Evolutionary conservation across 2,113 vertebrate genomes (phyloP).

Genomic region (Sclerurus mexicanus): DNA sequence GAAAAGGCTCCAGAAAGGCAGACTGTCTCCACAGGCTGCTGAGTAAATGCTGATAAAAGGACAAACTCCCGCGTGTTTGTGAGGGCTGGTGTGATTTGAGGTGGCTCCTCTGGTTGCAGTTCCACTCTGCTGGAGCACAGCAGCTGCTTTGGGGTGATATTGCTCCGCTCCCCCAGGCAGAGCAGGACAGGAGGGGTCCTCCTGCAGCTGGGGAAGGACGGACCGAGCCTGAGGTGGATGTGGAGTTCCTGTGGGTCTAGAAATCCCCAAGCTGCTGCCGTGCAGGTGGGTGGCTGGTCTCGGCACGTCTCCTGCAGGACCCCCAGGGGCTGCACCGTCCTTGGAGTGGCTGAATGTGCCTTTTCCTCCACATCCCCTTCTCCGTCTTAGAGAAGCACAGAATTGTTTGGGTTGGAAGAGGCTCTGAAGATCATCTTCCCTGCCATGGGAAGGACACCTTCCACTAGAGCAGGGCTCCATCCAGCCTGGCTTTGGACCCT

Average conservation of each 20-base stretch:
- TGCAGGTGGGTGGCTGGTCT: neutral
- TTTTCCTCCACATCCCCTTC: neutral
- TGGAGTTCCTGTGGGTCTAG: neutral
- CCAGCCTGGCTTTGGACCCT: neutral
- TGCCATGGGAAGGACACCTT: neutral
- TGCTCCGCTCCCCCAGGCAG: neutral
- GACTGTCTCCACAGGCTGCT: conserved; percentile 65
- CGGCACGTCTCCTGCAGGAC: neutral
- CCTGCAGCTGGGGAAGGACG: neutral
- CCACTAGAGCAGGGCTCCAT: rapidly evolving
- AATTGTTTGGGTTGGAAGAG: neutral
- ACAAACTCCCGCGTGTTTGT: conserved; percentile 49
- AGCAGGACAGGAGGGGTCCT: neutral
- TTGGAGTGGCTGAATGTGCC: neutral
- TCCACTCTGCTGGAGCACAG: neutral
- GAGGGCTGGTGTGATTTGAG: neutral
- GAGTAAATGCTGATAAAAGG: conserved; percentile 70
- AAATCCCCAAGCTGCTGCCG: neutral
- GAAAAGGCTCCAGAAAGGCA: conserved; percentile 49
- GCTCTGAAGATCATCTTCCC: neutral
- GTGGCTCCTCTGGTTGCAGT: neutral
- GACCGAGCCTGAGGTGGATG: neutral
- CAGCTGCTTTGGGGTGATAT: neutral
- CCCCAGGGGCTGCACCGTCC: neutral
- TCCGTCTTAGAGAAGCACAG: neutral